Evolutionary conservation across 1,140 invertebrate species (phyloP).

Genomic region (Caerostris darwini): DNA sequence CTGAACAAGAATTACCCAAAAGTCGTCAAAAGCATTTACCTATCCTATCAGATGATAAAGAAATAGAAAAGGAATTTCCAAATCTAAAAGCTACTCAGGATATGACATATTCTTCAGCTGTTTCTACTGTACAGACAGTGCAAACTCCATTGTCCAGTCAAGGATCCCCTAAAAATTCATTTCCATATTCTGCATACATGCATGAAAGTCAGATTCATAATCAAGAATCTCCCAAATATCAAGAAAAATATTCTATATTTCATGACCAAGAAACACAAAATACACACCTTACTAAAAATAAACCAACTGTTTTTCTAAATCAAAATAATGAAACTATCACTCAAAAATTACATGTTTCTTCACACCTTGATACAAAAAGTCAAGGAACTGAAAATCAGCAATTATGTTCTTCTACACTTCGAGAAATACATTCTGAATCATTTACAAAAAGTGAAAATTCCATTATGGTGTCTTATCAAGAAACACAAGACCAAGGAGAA

Average conservation of each 20-base stretch:
- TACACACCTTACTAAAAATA: no score
- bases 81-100: background rate
- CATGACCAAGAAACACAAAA: no score
- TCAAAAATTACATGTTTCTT: no score
- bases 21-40: background rate
- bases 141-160: background rate
- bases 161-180: background rate
- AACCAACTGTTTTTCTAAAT: no score
- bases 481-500: no score
- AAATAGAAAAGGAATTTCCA: background rate
- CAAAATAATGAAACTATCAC: no score
- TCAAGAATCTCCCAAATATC: background rate
- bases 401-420: no score
- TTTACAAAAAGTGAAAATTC: no score
- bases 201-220: background rate
- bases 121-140: background rate
- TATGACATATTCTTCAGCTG: background rate
- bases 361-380: no score
- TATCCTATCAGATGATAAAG: background rate
- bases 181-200: background rate
- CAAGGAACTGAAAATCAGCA: no score
- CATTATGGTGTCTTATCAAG: no score
- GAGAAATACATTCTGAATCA: no score
- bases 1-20: background rate
- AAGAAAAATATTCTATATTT: background rate